phyloP scores from a whole-genome alignment of 2,113 vertebrate species.

The Oceanites oceanicus region DNA sequence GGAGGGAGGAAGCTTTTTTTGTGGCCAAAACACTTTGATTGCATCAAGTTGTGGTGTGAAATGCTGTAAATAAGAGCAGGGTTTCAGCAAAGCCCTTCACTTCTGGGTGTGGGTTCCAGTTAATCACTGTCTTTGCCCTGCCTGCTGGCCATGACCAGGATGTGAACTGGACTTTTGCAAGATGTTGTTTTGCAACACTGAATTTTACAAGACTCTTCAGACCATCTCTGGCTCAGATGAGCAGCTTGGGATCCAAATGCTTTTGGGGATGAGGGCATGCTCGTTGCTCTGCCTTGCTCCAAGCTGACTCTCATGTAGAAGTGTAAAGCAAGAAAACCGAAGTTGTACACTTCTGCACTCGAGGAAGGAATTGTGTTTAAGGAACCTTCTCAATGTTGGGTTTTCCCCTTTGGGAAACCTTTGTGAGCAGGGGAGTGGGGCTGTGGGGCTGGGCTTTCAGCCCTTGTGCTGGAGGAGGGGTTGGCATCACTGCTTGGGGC shows the following conservation, averaged over 20 bases:
- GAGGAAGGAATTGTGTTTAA: background rate
- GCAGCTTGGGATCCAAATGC: background rate
- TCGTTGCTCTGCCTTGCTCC: background rate
- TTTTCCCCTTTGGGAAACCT: background rate
- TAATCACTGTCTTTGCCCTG: background rate
- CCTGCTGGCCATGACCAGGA: background rate
- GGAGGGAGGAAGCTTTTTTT: background rate
- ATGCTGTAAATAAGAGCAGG: background rate
- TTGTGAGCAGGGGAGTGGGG: background rate
- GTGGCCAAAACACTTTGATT: slow-evolving; percentile 7
- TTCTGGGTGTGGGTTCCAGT: slow-evolving; percentile 44
- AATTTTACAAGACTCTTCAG: background rate
- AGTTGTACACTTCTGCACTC: background rate
- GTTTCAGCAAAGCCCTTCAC: background rate
- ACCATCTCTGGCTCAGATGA: background rate
- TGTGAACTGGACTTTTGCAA: slow-evolving; percentile 11
- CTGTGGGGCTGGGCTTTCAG: background rate
- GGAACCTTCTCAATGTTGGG: background rate
- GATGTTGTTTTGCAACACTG: background rate
- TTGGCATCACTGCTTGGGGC: background rate
- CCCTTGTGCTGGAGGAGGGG: background rate
- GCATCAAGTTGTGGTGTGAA: slow-evolving; percentile 15
- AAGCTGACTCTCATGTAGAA: background rate
- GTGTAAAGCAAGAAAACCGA: background rate
- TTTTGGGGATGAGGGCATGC: background rate